Base-by-base conservation (phyloP, 2,113 vertebrate species). In the Tapirus terrestris region DNA sequence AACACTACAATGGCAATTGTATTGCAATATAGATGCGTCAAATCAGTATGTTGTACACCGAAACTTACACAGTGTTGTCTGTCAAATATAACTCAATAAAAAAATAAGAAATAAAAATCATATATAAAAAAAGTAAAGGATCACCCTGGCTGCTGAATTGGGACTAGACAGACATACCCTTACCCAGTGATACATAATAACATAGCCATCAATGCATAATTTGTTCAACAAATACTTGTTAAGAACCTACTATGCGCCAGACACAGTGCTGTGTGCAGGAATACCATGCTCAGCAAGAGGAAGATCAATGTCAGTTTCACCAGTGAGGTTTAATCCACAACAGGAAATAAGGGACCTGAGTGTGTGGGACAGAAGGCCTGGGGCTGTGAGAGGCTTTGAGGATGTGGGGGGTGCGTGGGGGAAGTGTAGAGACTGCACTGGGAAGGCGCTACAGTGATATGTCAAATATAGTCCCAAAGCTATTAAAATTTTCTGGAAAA, bases 401-500 rank as follows among this genome's bases (percentile, higher is more conserved):
- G 31, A 58, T 18, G 11, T 45, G 4, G 8, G 18, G 17, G 14
- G 25, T 1, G 3, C 0, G 1, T 1, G 1, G 23, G 7, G 17
- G 0, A 36, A 29, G 12, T 2, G n/a, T 63, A 33, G 33, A 53
- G 65, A 39, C 27, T 21, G 17, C 5, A 20, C 0, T 29, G 13
- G n/a, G 12, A n/a, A 88, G 89, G 6, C 14, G 70, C 70, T 33
- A n/a, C 13, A 17, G 12, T 27, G 16, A 31, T 16, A 83, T 43
- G 18, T 89, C 80, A 86, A 56, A 84, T n/a, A 79, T 2, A n/a
- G 31, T 43, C 8, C 23, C n/a, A 75, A 60, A 67, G 8, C 20
- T 83, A 53, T 51, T 85, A 45, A 60, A 36, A 45, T 23, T 73
- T 91, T 72, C 25, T 76, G 65, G n/a, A 33, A 94, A 84, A 81